Base-by-base conservation (phyloP, 2,888 invertebrate species). In the Mongoloraphidia duomilia region DNA sequence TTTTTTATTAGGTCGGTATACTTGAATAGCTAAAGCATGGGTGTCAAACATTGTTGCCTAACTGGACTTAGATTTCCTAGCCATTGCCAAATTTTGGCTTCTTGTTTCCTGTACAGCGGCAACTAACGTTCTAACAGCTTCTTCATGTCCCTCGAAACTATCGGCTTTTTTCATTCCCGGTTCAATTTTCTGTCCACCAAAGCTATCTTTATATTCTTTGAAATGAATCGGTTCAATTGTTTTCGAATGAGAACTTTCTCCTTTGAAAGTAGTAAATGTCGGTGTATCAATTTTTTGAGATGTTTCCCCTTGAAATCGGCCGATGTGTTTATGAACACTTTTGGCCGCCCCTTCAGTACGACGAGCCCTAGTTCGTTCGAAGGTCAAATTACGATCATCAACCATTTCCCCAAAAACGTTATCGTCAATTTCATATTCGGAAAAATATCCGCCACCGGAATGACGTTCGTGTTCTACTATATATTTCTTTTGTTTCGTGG, bases 121-220 rank as follows among this genome's bases (percentile, higher is more conserved):
- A 6, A 80, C 80, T 46, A 80, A 63, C 34, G 78, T 78, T 51
- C 79, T 70, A 2, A 80, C 80, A 2, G 80, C 79, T 59, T 80
- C 79, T 63, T 80, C 80, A 62, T 80, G 80, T 2, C 80, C 80
- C 60, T 80, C 80, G 59, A 80, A 80, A 59, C 79, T 80, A 58
- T 80, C 80, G 1, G 79, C 76, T 59, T 79, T 79, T 52, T 76
- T 70, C 46, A 77, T 59, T 33, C 40, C 40, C 11, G 34, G 43
- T 9, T 48, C 48, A 12, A 36, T 38, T 12, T 36, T 26, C 8
- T 34, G 26, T 34, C 35, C 37, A n/a, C 13, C 36, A 37, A 37
- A 17, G 13, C 46, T 46, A 17, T 38, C 46, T 12, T 39, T 14
- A n/a, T 34, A 17, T 47, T 47, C 35, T 26, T 26, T 26, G 6